Conservation (phyloP, 2,888 invertebrate species). For the Tanaodytes sp. region DNA sequence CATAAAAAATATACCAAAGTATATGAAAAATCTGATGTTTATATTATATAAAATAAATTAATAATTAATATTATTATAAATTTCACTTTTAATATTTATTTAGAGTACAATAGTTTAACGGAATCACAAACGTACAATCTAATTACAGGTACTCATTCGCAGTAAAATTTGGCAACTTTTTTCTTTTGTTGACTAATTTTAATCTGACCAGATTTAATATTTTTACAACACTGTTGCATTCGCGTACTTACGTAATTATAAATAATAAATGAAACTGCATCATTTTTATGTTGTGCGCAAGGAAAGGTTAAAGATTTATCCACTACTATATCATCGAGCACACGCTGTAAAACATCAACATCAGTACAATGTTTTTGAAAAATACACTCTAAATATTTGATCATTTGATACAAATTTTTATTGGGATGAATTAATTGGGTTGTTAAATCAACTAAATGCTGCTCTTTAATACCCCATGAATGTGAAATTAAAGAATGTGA, state of each 20-base stretch:
- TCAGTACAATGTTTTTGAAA: constrained; percentile 3
- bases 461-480: background rate
- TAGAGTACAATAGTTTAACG: no score
- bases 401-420: background rate
- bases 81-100: no score
- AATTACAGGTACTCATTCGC: no score
- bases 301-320: constrained; percentile 8
- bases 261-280: constrained; percentile 5
- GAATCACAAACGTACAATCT: background rate
- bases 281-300: constrained; percentile 5
- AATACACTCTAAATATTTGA: constrained; percentile 12
- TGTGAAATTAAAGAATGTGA: background rate
- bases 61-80: no score
- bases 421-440: background rate
- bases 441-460: background rate
- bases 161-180: constrained; percentile 12
- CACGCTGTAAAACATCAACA: no score
- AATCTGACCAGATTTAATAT: background rate
- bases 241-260: constrained; percentile 2
- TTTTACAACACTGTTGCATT: constrained; percentile 17
- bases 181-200: constrained; percentile 7
- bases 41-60: no score
- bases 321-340: constrained; percentile 7
- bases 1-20: no score
- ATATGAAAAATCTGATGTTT: no score